Evolutionary conservation across 2,113 vertebrate species (phyloP), one percentile per base, ranked within the genome.

Genomic region (Notothenia rossii): DNA sequence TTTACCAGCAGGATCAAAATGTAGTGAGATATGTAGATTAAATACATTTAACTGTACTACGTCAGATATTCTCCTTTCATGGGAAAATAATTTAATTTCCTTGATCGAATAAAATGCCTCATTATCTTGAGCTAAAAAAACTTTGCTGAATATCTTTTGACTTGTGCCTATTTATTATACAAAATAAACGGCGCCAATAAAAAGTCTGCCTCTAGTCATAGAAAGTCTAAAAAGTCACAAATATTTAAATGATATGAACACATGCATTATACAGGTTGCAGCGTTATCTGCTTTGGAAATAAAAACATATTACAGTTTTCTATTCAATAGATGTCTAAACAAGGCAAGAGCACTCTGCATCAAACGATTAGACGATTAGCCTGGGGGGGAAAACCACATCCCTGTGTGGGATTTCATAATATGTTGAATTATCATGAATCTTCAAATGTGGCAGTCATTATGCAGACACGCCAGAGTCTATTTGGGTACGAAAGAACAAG

Each of bases 401-500:
- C 8, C 51, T 72, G 74, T 58, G 25, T 83, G 80, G 85, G 86
- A 59, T 84, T 87, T 81, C 55, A 79, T 88, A 75, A 75, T 48
- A 49, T 73, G 22, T 77, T 10, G 49, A 64, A 81, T 89, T 84
- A 80, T 22, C 22, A 51, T 82, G 36, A 82, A 75, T 86, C 63
- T 58, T 36, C 75, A 88, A 67, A 84, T 73, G 54, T 76, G 79
- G 75, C 55, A 68, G 67, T 82, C 75, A 82, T n/a, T 56, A 67
- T 74, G 77, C 54, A 64, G 77, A 86, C 54, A 77, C 68, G 75
- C 58, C 83, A 70, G n/a, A 55, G 43, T 72, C 6, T 8, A 79
- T 88, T 64, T 68, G 51, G 43, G 63, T 13, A 48, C 45, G 18
- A 33, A 40, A 50, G 29, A 79, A 62, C 53, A 2, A 74, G 46